Percentiles rank a stretch among this genome's conserved stretches.
Evolutionary conservation across 2,113 vertebrate species (phyloP).

Genomic region (Ursus arctos): DNA sequence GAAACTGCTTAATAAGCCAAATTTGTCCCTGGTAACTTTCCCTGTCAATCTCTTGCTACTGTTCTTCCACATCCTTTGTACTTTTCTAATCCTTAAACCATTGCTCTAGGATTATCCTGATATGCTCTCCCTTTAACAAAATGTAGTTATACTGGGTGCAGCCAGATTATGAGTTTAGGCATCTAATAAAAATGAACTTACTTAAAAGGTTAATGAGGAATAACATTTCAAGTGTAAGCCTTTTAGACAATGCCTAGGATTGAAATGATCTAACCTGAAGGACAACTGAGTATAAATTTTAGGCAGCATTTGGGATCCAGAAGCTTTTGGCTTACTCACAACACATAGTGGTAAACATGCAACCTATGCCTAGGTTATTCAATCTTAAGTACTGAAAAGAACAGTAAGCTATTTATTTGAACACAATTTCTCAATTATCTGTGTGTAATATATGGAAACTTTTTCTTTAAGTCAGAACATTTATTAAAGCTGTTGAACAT

Average conservation of each 20-base stretch:
- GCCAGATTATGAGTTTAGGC: background rate
- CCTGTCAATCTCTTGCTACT: background rate
- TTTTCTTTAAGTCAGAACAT: background rate
- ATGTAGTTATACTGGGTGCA: background rate
- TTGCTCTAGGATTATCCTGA: background rate
- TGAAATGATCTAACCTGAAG: background rate
- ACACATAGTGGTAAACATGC: background rate
- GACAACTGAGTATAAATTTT: background rate
- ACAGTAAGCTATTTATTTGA: background rate
- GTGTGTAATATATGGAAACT: background rate
- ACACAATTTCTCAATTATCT: slow-evolving; percentile 11
- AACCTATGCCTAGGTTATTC: background rate
- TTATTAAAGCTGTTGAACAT: background rate
- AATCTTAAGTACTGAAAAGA: slow-evolving; percentile 5
- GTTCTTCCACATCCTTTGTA: background rate
- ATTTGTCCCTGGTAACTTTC: background rate
- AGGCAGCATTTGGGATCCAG: background rate
- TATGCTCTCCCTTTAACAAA: background rate
- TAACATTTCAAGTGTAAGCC: background rate
- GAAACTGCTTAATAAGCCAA: background rate
- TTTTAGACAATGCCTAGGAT: background rate
- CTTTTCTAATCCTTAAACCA: background rate
- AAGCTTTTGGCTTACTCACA: background rate
- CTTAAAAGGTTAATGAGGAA: slow-evolving; percentile 28
- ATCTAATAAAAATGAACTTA: background rate